Evolutionary conservation across 2,113 vertebrate species (phyloP), one percentile per base, ranked within the genome.

Genomic region (Psittacara wagleri): DNA sequence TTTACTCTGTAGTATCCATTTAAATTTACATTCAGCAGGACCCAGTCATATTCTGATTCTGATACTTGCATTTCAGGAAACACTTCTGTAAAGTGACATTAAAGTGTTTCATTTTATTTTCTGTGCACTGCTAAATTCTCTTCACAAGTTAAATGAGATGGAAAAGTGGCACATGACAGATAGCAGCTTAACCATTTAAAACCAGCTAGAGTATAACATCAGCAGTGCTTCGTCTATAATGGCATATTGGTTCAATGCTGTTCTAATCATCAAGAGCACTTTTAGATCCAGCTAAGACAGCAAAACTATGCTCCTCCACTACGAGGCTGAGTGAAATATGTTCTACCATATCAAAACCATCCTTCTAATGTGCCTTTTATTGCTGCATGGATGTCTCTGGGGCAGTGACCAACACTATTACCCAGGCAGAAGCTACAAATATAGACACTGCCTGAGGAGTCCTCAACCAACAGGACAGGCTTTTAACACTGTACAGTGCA

Each of bases 1-100:
- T 98, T 98, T 90, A 98, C 97, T 96, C 98, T 97, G 88, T 98
- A 98, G 90, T 98, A 98, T 86, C 98, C 98, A 88, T 95, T 97
- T 91, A 97, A 55, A 92, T 98, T 98, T 76, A 98, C 92, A 94
- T 98, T 98, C 95, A 98, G 93, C 88, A 98, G 83, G 85, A 98
- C 97, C 98, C 98, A 98, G 78, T 98, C 98, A 62, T 96, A 63
- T 86, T 97, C 97, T 73, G 97, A 97, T 90, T 97, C 95, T 39
- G 85, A 95, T 39, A 97, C 64, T 88, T 95, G 96, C 97, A 98
- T 98, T 97, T 98, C 98, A 79, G 98, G 97, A 82, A 98, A 97
- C 43, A 83, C 59, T 94, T 97, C 98, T 98, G 94, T 44, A 48
- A 97, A 95, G 57, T 51, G 62, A 95, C 27, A 96, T 74, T 48